Evolutionary conservation across 2,113 vertebrate genomes (phyloP).

Genomic region (Symphodus melops): DNA sequence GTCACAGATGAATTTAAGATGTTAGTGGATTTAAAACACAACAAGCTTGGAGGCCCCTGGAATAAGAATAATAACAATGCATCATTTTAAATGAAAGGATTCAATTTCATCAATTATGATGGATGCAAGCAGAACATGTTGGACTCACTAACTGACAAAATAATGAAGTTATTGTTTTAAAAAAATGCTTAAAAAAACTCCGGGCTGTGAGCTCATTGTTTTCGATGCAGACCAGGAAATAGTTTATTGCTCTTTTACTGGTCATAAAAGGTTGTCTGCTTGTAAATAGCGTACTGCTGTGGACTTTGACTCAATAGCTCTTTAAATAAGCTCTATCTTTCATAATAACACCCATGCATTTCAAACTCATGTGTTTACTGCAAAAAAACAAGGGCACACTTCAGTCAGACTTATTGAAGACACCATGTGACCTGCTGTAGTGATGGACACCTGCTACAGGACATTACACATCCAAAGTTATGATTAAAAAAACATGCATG

Average conservation of each 20-base stretch:
- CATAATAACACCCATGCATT: too few species aligned
- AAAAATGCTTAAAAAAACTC: neutral
- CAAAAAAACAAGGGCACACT: too few species aligned
- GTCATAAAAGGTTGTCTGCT: neutral
- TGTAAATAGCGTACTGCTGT: neutral
- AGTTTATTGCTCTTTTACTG: neutral
- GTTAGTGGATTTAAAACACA: too few species aligned
- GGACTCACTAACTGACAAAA: neutral
- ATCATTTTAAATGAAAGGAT: neutral
- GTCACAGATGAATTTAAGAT: neutral
- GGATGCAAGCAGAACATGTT: neutral
- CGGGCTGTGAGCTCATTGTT: neutral
- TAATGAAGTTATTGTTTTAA: neutral
- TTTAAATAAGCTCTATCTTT: neutral
- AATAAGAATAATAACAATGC: neutral
- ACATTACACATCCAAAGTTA: too few species aligned
- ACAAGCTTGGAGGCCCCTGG: constrained; percentile 2
- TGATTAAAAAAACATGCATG: neutral
- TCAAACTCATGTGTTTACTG: too few species aligned
- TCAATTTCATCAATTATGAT: neutral
- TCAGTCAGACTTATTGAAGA: too few species aligned
- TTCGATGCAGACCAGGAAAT: neutral
- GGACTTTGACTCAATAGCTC: neutral
- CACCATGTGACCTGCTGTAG: too few species aligned
- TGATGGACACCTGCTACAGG: too few species aligned